A percentile compares a stretch with the other conserved stretches of the same genome.
Evolutionary conservation across 2,113 vertebrate species (phyloP).

Genomic region (Pygoscelis antarcticus): DNA sequence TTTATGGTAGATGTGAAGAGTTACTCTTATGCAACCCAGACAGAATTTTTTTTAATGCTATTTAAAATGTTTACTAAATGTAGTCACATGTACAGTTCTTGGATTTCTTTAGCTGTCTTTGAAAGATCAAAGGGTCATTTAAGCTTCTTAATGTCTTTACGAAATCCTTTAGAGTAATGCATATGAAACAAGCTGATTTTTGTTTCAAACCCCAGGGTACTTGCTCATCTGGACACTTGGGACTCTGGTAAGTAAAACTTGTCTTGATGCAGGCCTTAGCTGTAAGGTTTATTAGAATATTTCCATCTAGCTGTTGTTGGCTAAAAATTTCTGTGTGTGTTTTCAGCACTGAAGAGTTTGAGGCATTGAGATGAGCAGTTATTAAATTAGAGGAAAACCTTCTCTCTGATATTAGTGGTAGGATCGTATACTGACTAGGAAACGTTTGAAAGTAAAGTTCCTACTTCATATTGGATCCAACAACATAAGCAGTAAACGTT

Average conservation of each 20-base stretch:
- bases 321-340: neutral
- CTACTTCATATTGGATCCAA: neutral
- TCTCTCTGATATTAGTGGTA: neutral
- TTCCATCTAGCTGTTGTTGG: neutral
- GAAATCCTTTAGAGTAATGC: neutral
- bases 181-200: neutral
- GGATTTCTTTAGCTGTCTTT: neutral
- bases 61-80: neutral
- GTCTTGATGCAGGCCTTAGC: neutral
- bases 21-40: neutral
- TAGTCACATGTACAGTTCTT: neutral
- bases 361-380: neutral
- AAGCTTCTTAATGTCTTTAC: neutral
- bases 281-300: neutral
- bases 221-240: constrained; percentile 83
- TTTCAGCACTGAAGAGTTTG: neutral
- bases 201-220: constrained; percentile 78
- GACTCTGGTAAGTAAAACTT: constrained; percentile 79
- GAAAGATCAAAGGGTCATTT: neutral
- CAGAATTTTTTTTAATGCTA: neutral
- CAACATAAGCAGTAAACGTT: neutral
- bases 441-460: neutral
- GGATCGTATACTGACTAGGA: neutral
- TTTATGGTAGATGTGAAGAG: neutral
- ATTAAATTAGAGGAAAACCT: neutral